phyloP scores from a whole-genome alignment of 2,888 invertebrate genomes.

The Oconnorella tubifera region DNA sequence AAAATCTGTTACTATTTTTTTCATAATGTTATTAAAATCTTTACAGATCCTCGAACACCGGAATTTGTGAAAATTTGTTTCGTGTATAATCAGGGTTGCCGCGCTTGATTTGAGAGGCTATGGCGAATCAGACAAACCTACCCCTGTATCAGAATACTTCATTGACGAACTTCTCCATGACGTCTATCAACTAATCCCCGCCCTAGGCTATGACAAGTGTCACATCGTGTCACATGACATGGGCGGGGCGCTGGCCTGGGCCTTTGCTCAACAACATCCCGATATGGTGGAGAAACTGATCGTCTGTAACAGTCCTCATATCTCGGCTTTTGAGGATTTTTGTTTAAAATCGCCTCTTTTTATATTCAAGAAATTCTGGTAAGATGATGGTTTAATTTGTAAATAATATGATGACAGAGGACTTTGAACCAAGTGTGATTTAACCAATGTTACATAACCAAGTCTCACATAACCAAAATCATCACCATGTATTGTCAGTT shows the following conservation, averaged over 20 bases:
- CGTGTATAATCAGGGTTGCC: slow-evolving; percentile 63
- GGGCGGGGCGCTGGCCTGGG: slow-evolving; percentile 70
- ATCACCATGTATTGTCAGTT: no score
- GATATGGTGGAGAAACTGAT: slow-evolving; percentile 67
- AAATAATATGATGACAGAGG: no score
- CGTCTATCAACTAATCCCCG: slow-evolving; percentile 63
- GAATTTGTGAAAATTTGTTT: no score
- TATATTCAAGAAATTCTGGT: no score
- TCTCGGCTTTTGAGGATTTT: slow-evolving; percentile 59
- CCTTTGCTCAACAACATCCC: slow-evolving; percentile 64
- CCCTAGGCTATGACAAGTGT: neutral
- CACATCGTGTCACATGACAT: slow-evolving; percentile 67
- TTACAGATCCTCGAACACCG: no score
- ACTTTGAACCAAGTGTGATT: no score
- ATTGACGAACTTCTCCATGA: slow-evolving; percentile 64
- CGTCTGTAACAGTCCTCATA: slow-evolving; percentile 69
- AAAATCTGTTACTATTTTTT: no score
- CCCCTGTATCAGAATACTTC: slow-evolving; percentile 62
- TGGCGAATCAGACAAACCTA: slow-evolving; percentile 72
- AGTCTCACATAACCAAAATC: no score
- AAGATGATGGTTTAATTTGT: no score
- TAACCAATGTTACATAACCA: no score
- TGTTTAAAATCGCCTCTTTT: no score
- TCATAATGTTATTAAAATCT: no score
- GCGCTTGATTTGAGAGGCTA: slow-evolving; percentile 74